A percentile compares a stretch with the other conserved stretches of the same genome.
phyloP scores from a whole-genome alignment of 2,888 invertebrate genomes.

The Philonicus albiceps region DNA sequence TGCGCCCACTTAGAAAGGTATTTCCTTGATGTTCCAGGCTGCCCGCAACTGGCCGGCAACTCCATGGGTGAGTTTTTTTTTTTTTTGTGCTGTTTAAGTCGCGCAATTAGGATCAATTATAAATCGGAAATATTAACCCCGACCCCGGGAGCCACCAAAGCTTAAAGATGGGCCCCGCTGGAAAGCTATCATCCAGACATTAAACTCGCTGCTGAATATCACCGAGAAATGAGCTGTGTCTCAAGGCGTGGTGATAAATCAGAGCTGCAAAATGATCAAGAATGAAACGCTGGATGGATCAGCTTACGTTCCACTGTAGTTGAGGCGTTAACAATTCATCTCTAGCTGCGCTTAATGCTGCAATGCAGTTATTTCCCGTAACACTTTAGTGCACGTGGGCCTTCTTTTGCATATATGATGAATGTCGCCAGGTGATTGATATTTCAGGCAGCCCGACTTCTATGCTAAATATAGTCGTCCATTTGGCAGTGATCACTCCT shows the following conservation, averaged over 20 bases:
- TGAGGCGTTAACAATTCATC: conserved; percentile 1
- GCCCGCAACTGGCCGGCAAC: not conserved
- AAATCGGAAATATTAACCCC: conserved; percentile 10
- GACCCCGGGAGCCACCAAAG: not conserved
- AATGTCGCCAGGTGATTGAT: conserved; percentile 33
- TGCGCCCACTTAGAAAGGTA: conserved; percentile 21
- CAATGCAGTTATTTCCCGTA: conserved; percentile 6
- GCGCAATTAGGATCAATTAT: conserved; percentile 24
- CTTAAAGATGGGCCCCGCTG: not conserved
- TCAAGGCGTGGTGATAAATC: conserved; percentile 1
- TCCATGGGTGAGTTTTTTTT: not conserved
- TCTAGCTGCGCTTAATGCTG: conserved; percentile 10
- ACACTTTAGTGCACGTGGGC: conserved; percentile 13
- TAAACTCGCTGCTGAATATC: not conserved
- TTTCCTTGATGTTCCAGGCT: conserved; percentile 10
- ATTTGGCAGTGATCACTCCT: conserved; percentile 23
- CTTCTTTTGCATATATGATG: conserved; percentile 31
- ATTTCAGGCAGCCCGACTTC: not conserved
- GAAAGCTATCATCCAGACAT: not conserved
- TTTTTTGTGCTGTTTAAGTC: not conserved
- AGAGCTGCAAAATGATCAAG: not conserved
- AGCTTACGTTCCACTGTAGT: not conserved
- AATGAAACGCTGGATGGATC: not conserved
- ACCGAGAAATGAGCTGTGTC: not conserved
- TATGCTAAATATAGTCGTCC: conserved; percentile 15